These are phyloP conservation scores for Watsonalla cultraria DNA, from an alignment of 2,888 invertebrate species.

Conservation along the genomic window DNA sequence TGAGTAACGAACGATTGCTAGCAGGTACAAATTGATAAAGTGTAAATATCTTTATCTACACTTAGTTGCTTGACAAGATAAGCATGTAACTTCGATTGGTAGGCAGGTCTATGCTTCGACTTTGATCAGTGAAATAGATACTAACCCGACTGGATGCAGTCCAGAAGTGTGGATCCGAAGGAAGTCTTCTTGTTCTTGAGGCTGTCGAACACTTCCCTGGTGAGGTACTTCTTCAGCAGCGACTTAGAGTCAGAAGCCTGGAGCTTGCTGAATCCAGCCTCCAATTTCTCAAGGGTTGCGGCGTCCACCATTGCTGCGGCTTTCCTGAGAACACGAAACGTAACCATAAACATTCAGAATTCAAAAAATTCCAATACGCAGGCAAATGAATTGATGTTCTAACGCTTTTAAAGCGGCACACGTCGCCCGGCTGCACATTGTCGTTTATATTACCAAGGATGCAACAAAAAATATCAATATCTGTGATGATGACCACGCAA, in stretches of 20 bases:
- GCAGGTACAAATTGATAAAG: background rate
- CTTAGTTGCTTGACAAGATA: background rate
- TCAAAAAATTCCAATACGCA: conserved; percentile 7
- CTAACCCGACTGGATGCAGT: conserved; percentile 96
- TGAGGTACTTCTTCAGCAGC: conserved; percentile 96
- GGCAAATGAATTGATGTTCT: conserved; percentile 34
- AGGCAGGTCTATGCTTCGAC: no score
- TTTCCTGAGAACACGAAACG: conserved; percentile 77
- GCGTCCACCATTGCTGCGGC: conserved; percentile 93
- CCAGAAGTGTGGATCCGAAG: conserved; percentile 94
- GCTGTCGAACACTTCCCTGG: conserved; percentile 93
- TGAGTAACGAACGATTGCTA: background rate
- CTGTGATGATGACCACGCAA: background rate
- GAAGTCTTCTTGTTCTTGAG: conserved; percentile 96
- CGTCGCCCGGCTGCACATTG: conserved; percentile 71
- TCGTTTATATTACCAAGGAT: conserved; percentile 17
- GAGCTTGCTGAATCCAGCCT: conserved; percentile 93
- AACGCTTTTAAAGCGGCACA: conserved; percentile 73
- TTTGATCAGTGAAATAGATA: conserved; percentile 3
- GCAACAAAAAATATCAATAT: conserved; percentile 3
- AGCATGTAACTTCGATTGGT: background rate
- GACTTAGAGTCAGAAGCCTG: conserved; percentile 95
- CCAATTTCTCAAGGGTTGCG: conserved; percentile 93
- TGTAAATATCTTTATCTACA: no score
- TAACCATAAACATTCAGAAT: conserved; percentile 7